Evolutionary conservation across 2,888 invertebrate genomes (phyloP), one percentile per base, ranked within the genome.

Genomic region (Cephalotes varians): DNA sequence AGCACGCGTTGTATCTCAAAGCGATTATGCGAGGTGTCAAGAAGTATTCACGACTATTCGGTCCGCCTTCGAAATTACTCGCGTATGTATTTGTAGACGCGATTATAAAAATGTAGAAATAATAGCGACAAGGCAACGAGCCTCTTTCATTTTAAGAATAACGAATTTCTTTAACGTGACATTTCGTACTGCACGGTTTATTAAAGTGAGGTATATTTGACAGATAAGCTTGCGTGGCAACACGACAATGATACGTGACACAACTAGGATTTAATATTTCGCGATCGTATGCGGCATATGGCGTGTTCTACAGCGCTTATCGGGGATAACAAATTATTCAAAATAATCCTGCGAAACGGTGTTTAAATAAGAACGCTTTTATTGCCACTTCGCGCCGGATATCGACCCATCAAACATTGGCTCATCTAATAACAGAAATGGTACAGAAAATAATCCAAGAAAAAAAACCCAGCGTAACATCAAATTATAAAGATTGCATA

Each of bases 361-460:
- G 84, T 88, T 88, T 83, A 84, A 88, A 88, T 86, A 88, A 84
- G 77, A 58, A 69, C 15, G 65, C 79, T 76, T 86, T 83, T 84
- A 83, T 88, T 85, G 56, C 67, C 86, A 60, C 47, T 62, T 64
- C 9, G 72, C 67, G 34, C 21, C 25, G 51, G 15, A 28, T 76
- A 76, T 76, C 76, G 51, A 51, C 15, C 47, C 49, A n/a, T 58
- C 58, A 40, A 76, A 40, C 37, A 2, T 65, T 51, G n/a, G 28
- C 28, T 49, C 51, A 37, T 25, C 15, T 74, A 21, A 64, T 64
- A 25, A 64, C 34, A 28, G 3, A 69, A n/a, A 25, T 54, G 44
- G 12, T 28, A n/a, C 28, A 12, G 37, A 72, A 18, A 72, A 72
- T 40, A 72, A 40, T 58, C 7, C 34, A 15, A 34, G 10, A 37